Percentiles rank a stretch among this genome's conserved stretches.
Evolutionary conservation across 1,140 invertebrate species (phyloP).

Genomic region (Rhynchophorus ferrugineus): DNA sequence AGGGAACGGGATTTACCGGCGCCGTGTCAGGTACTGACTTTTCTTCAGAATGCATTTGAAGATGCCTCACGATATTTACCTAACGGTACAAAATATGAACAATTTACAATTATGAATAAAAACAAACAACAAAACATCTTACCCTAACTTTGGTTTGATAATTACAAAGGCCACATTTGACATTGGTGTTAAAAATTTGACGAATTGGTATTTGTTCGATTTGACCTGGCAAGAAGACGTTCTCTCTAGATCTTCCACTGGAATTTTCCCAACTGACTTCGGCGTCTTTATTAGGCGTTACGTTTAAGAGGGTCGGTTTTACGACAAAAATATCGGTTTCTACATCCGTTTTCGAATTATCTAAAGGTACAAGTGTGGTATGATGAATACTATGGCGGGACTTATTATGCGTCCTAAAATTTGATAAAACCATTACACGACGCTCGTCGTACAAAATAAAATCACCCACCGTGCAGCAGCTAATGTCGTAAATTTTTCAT

Average conservation of each 20-base stretch:
- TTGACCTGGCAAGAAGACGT: slow-evolving; percentile 51
- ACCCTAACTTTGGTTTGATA: slow-evolving; percentile 60
- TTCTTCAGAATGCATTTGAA: slow-evolving; percentile 57
- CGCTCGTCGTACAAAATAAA: background rate
- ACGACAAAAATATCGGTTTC: slow-evolving; percentile 48
- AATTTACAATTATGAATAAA: background rate
- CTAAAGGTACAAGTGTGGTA: slow-evolving; percentile 43
- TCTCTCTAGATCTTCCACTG: slow-evolving; percentile 26
- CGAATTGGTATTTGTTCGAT: slow-evolving; percentile 55
- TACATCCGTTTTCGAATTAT: slow-evolving; percentile 45
- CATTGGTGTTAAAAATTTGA: slow-evolving; percentile 54
- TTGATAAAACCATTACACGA: background rate
- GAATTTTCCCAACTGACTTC: slow-evolving; percentile 10
- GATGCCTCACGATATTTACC: slow-evolving; percentile 63
- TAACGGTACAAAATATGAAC: slow-evolving; percentile 19
- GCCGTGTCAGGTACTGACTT: slow-evolving; percentile 52
- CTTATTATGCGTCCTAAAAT: slow-evolving; percentile 46
- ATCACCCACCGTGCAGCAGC: slow-evolving; percentile 21
- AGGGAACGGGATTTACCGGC: slow-evolving; percentile 71
- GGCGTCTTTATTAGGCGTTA: slow-evolving; percentile 17
- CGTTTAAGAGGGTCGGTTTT: slow-evolving; percentile 36
- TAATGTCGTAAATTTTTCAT: slow-evolving; percentile 22
- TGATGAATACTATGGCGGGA: slow-evolving; percentile 43
- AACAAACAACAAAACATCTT: background rate
- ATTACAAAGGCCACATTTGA: slow-evolving; percentile 58